Conservation (phyloP, 2,888 invertebrate genomes). For the Mythimna lalbum region DNA sequence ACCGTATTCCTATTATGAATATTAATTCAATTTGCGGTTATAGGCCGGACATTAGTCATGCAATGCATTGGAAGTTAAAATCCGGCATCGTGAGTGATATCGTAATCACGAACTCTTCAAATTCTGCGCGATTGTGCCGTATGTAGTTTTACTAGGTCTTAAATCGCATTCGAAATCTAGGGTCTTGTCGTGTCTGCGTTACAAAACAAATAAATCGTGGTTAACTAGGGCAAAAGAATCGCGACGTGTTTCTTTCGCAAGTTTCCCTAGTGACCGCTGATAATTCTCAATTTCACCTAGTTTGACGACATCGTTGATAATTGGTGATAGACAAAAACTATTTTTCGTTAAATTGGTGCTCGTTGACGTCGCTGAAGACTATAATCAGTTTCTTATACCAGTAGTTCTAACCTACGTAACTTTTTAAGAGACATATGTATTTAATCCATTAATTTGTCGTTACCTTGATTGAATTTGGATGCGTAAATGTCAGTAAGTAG, state of each 20-base stretch:
- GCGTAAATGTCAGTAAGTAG: conserved; percentile 7
- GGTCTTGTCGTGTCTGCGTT: conserved; percentile 61
- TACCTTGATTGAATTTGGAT: conserved; percentile 6
- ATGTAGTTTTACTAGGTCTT: conserved; percentile 54
- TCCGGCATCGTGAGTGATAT: conserved; percentile 42
- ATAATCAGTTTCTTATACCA: background rate
- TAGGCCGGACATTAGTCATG: conserved; percentile 44
- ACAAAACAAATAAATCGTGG: conserved; percentile 67
- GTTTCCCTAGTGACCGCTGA: conserved; percentile 65
- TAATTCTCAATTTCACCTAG: conserved; percentile 65
- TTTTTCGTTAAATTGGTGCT: background rate
- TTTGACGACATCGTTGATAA: conserved; percentile 25
- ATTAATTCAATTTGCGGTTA: conserved; percentile 39
- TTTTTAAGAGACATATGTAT: background rate
- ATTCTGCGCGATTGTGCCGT: conserved; percentile 39
- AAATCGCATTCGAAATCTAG: conserved; percentile 62
- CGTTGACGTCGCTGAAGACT: background rate
- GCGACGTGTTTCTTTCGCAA: conserved; percentile 57
- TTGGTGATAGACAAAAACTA: background rate
- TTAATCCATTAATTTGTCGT: background rate
- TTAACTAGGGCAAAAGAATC: conserved; percentile 67
- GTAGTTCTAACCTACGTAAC: background rate
- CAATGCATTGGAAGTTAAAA: conserved; percentile 39
- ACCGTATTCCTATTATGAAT: conserved; percentile 24
- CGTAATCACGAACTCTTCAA: conserved; percentile 39